Evolutionary conservation across 1,140 invertebrate species (phyloP).

Genomic region (Rhynchophorus ferrugineus): DNA sequence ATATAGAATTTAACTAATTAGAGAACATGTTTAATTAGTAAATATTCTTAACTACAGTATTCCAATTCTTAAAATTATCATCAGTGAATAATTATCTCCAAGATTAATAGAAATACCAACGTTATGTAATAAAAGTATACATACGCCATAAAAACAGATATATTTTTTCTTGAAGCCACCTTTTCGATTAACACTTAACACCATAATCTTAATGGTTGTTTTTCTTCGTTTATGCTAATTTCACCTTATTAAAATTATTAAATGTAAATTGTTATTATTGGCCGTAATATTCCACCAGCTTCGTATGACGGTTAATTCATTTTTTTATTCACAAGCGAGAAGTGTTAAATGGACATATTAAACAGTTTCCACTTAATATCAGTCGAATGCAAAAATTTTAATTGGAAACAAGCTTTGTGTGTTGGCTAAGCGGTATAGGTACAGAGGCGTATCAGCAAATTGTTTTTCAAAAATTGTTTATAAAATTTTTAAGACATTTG

Average conservation of each 20-base stretch:
- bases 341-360: constrained; percentile 23
- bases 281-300: constrained; percentile 4
- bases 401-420: constrained; percentile 14
- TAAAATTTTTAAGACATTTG: too few relatives aligned
- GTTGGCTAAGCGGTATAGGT: background rate
- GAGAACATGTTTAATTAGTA: too few relatives aligned
- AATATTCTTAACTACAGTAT: constrained; percentile 1
- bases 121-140: too few relatives aligned
- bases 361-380: constrained; percentile 21
- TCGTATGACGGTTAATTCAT: constrained; percentile 15
- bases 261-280: constrained; percentile 14
- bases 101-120: too few relatives aligned
- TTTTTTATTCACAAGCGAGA: constrained; percentile 22
- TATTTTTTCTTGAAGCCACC: too few relatives aligned
- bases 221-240: constrained; percentile 7
- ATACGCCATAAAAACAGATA: too few relatives aligned
- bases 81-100: background rate
- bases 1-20: too few relatives aligned
- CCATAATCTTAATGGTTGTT: constrained; percentile 4
- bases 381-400: constrained; percentile 18
- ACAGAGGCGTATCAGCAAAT: too few relatives aligned
- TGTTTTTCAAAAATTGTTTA: too few relatives aligned
- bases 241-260: constrained; percentile 14
- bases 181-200: too few relatives aligned
- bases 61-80: background rate